Evolutionary conservation across 37 sponge, comb jelly and placozoan genomes (phyloP), one percentile per base, ranked within the genome.

Genomic region (Theonella swinhoei): DNA sequence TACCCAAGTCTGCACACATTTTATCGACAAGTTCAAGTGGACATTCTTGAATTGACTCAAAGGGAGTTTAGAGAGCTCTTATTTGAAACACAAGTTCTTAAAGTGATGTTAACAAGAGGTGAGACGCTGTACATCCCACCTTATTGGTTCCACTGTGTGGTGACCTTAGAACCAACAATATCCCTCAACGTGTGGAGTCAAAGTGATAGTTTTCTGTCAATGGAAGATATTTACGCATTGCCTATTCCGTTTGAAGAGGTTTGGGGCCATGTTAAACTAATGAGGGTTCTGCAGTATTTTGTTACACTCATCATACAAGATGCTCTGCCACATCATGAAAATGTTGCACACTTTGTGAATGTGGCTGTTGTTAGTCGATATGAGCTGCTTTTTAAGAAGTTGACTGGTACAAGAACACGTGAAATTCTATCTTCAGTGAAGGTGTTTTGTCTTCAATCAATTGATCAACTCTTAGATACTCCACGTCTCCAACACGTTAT

Each of bases 141-240:
- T 17, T 91, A 91, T 37, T 91, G 92, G 92, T 91, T 91, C 76
- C 92, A 91, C 84, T 60, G 72, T 68, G 92, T 91, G 0, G 62
- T 87, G 26, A 83, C 92, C 39, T 64, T 83, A 80, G 84, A 87
- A 23, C 75, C 88, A 3, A 87, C 69, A n/a, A 71, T 91, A 2
- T 91, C 92, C 0, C 39, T 91, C 54, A 91, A 91, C 70, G 78
- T 91, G 0, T 91, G 92, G 92, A 91, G 88, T 60, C 67, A 89
- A 26, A 83, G 86, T 42, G 72, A 80, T 17, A 58, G 39, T 11
- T 90, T 71, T 42, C 23, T 62, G 0, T 68, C 43, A 11, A 90
- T 90, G 91, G 91, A 90, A 39, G 54, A 81, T 11, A 64, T 90
- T 7, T 84, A 79, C 39, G 28, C 40, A 0, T 25, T 71, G 4